Base-by-base conservation (phyloP, 2,888 invertebrate genomes). In the Stegana nigrithorax region DNA sequence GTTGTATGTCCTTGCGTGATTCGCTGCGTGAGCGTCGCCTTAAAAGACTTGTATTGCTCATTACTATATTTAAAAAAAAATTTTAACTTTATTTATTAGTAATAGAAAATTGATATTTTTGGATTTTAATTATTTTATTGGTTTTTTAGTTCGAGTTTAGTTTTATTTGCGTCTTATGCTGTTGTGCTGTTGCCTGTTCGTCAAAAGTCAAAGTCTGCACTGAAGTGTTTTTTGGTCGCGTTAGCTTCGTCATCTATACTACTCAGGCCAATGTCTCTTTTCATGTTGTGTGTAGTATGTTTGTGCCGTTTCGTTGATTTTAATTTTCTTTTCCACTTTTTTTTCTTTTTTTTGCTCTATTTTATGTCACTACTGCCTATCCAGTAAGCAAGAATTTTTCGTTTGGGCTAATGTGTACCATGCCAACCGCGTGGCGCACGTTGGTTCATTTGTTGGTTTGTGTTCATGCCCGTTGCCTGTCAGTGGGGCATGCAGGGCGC, bases 331-430 rank as follows among this genome's bases (percentile, higher is more conserved):
- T n/a, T n/a, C n/a, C n/a, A n/a, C n/a, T n/a, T 44, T 44, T 44
- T 44, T 19, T 44, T 44, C 2, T 44, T 44, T 5, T 44, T 14
- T 19, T 44, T 44, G n/a, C 17, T n/a, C 12, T 1, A 7, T 47
- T 23, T 21, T 25, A 2, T 17, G 47, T 47, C 50, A 17, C 26
- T 25, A 26, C 50, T 50, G n/a, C 26, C 21, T 45, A 21, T 45
- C 21, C 23, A 45, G 45, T 21, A 10, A 69, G n/a, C n/a, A n/a
- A n/a, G n/a, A 72, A 72, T 71, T 77, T 80, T 81, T 78, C 73
- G 83, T 82, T 82, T 82, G 78, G 82, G 63, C 65, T 68, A 67
- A 70, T 71, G 75, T 78, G 79, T 80, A 79, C 82, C 82, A 82
- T 82, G 83, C 83, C 82, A 82, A 82, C 82, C 67, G 55, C 59